Percentiles rank a stretch among this genome's conserved stretches.
Evolutionary conservation across 1,140 invertebrate genomes (phyloP).

Genomic region (Hydropsyche tenuis): DNA sequence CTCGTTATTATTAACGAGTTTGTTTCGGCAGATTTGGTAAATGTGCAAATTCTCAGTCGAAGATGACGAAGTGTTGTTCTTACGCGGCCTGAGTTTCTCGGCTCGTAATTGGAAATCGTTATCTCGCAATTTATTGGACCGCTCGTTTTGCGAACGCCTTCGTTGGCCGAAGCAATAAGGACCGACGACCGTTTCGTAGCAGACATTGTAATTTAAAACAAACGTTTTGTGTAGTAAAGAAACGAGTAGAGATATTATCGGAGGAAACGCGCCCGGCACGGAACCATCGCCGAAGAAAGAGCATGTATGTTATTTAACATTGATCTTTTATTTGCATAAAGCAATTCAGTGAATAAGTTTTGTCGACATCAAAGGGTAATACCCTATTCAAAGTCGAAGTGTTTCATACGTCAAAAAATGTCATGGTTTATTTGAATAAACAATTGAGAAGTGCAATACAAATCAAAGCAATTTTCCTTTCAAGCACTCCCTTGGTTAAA

Average conservation of each 20-base stretch:
- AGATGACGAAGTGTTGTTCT: too few relatives aligned
- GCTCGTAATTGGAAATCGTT: conserved; percentile 35
- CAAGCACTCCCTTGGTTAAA: background rate
- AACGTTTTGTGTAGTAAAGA: background rate
- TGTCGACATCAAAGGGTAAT: too few relatives aligned
- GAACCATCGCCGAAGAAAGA: too few relatives aligned
- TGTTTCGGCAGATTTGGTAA: too few relatives aligned
- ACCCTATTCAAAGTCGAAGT: too few relatives aligned
- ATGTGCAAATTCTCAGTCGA: too few relatives aligned
- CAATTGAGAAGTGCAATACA: background rate
- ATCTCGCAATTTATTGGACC: conserved; percentile 41
- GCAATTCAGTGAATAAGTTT: too few relatives aligned
- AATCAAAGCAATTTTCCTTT: background rate
- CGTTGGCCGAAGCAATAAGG: background rate
- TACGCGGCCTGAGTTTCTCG: background rate
- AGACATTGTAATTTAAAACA: conserved; percentile 1
- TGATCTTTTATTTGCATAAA: too few relatives aligned
- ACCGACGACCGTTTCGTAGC: background rate
- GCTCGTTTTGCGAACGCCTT: conserved; percentile 22
- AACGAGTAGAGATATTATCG: conserved; percentile 11
- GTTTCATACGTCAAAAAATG: too few relatives aligned
- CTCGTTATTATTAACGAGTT: too few relatives aligned
- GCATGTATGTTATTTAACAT: too few relatives aligned
- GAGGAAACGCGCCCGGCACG: background rate
- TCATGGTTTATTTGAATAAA: too few relatives aligned